Evolutionary conservation across 1,140 invertebrate species (phyloP), one percentile per base, ranked within the genome.

Genomic region (Rhyacophila brunnea): DNA sequence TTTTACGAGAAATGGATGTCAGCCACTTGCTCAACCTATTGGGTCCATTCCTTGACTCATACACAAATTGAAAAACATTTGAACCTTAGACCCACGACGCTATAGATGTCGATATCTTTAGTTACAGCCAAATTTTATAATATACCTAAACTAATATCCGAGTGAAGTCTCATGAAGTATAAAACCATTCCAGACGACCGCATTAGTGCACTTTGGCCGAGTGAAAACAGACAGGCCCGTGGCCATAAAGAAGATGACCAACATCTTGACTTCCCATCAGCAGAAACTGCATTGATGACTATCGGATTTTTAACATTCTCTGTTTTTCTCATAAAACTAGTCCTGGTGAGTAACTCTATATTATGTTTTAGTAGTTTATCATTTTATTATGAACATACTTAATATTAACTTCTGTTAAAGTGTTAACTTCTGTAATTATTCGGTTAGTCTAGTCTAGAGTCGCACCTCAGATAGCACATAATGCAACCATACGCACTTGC

Each of bases 251-350:
- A 70, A 14, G 60, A 73, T 17, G 80, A 84, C 9, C 78, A 80
- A 0, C 78, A 80, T 53, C 75, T 90, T 49, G 85, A 86, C 55
- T 89, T 91, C 69, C 88, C 89, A n/a, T 90, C 89, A 0, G 78
- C 87, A 20, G 89, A 91, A 74, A 84, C 86, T 34, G 85, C 90
- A 0, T 73, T 92, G 18, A 85, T 92, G 81, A 87, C 87, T 18
- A 88, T 92, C 53, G 88, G 88, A 2, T 91, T 92, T 72, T 75
- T 92, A 6, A 91, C 89, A 1, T 92, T 92, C 70, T 88, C 89
- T 1, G 89, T 91, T 9, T 92, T 90, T 69, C 80, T 92, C 10
- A 85, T 92, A 18, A 90, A 90, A 72, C 74, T 91, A 20, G 87
- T 91, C n/a, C 79, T 90, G 81, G 89, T 91, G 80, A 79, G 75